Evolutionary conservation across 2,888 invertebrate species (phyloP), one percentile per base, ranked within the genome.

Genomic region (Philaethria dido): DNA sequence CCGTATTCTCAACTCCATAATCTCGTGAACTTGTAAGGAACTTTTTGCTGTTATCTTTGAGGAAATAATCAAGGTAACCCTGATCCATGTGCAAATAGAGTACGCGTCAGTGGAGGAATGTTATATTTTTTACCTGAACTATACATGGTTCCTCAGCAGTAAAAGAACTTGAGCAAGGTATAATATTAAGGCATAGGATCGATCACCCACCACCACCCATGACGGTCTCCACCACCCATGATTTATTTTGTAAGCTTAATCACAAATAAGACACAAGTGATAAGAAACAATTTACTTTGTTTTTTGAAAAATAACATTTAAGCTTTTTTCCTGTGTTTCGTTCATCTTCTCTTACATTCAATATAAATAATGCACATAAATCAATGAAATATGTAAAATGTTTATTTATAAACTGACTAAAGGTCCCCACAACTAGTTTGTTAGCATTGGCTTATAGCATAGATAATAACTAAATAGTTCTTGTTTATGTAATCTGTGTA

Each of bases 1-100:
- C 62, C 98, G 94, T 78, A 98, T 94, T 70, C 97, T 94, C 75
- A 98, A 95, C 76, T 97, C n/a, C 96, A 79, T 95, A 95, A 75
- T 94, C 94, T 64, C 93, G 86, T 68, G 94, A 92, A 73, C 88
- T 82, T 67, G 82, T 80, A 60, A 90, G 81, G 68, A 92, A n/a
- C n/a, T n/a, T 90, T 76, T 83, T 85, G 61, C 82, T 80, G 74
- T 95, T 94, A 69, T 96, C 94, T 78, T 95, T 94, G 63, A 96
- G 93, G 95, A 96, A 98, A 75, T 94, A 90, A 74, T 94, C 93
- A n/a, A n/a, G n/a, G n/a, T 66, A 93, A 93, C 47, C 94, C 93
- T 93, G 74, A 95, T 92, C 78, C 96, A 93, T 54, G 85, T 16
- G 96, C 95, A 90, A 97, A 98, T 60, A 98, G 89, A 77, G 97